Conservation (phyloP, 2,888 invertebrate genomes). For the Quadroppia sp. region DNA sequence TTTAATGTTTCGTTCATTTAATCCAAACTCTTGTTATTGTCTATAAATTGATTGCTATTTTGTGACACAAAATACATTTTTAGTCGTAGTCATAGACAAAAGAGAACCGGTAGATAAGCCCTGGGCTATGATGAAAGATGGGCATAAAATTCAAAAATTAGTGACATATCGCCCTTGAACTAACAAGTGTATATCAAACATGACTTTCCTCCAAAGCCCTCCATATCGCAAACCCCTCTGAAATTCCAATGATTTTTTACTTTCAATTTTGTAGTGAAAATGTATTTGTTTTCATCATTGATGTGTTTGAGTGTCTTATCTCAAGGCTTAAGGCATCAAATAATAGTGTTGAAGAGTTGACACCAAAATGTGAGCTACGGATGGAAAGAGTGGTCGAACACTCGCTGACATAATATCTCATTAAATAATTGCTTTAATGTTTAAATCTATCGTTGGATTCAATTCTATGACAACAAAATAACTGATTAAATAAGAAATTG, state of each 20-base stretch:
- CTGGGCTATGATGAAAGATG: slow-evolving; percentile 2
- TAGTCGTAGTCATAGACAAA: neutral
- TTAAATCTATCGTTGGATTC: neutral
- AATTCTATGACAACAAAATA: neutral
- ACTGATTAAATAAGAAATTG: neutral
- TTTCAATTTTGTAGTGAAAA: neutral
- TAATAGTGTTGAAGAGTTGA: neutral
- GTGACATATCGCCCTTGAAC: neutral
- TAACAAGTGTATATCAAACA: neutral
- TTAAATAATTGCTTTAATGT: neutral
- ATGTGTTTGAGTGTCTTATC: slow-evolving; percentile 18
- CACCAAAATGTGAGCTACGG: neutral
- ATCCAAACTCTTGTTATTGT: neutral
- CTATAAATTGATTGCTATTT: neutral
- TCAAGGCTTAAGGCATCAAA: slow-evolving; percentile 11
- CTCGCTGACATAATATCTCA: neutral
- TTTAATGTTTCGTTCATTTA: neutral
- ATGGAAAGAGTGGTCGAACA: slow-evolving; percentile 1
- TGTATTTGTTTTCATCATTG: slow-evolving; percentile 2
- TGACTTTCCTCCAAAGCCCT: neutral
- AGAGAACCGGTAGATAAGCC: neutral
- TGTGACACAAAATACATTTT: neutral
- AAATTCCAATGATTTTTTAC: neutral
- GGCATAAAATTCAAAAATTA: neutral
- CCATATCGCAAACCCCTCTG: neutral